These are phyloP conservation scores for Coptotermes formosanus DNA, from an alignment of 1,140 invertebrate genomes.

Conservation along the genomic window DNA sequence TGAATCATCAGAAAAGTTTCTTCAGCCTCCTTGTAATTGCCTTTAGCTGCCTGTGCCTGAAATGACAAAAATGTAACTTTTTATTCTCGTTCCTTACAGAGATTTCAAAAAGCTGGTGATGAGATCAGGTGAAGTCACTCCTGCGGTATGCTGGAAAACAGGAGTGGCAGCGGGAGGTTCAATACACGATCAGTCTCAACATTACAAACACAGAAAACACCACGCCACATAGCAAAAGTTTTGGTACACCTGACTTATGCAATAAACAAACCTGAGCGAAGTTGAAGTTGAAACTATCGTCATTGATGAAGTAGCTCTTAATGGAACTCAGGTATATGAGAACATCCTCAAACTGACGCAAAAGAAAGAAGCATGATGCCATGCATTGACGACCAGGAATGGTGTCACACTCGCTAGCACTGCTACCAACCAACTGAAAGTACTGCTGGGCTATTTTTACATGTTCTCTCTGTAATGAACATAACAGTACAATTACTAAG, in stretches of 20 bases:
- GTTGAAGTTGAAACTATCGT: conserved; percentile 97
- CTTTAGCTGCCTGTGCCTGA: conserved; percentile 85
- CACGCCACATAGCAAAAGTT: conserved; percentile 2
- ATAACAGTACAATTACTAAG: no score
- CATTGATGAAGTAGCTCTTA: conserved; percentile 93
- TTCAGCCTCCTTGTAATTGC: conserved; percentile 93
- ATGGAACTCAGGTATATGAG: conserved; percentile 95
- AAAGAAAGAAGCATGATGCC: conserved; percentile 94
- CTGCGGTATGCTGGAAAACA: no score
- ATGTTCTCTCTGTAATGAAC: conserved; percentile 75
- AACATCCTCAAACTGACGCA: conserved; percentile 94
- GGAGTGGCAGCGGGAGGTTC: no score
- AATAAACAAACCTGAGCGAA: conserved; percentile 72
- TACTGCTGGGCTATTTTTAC: conserved; percentile 94
- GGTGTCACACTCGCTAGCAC: conserved; percentile 92
- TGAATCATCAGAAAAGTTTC: conserved; percentile 85
- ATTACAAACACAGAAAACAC: no score
- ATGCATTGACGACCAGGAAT: conserved; percentile 94
- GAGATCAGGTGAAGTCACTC: no score
- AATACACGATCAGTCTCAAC: no score
- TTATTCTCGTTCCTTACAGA: background rate
- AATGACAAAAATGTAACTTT: background rate
- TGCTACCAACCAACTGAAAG: conserved; percentile 94
- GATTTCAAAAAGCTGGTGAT: background rate
- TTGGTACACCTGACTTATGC: background rate